Evolutionary conservation across 2,888 invertebrate genomes (phyloP), one percentile per base, ranked within the genome.

Genomic region (Hirtodrosophila cameraria): DNA sequence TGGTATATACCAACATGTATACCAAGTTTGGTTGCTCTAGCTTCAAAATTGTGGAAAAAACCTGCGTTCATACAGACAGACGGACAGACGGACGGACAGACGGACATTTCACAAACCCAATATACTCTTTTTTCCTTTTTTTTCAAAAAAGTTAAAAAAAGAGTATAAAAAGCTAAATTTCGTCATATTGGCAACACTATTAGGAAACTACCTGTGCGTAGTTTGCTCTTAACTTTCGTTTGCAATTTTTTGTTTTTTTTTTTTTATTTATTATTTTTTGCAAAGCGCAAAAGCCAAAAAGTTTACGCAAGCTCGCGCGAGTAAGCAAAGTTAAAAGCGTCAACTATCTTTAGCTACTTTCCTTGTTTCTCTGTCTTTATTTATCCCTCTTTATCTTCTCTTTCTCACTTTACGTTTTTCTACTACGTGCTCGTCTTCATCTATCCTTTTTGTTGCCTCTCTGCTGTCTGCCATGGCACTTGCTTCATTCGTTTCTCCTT

Each of bases 261-360:
- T 42, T 18, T 39, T 23, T 25, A 12, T 43, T 49, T 27, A 50
- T 25, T 28, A 11, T 43, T 43, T 30, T 49, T 49, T 20, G 59
- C 43, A 41, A 60, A 70, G 77, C 48, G 48, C 67, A 67, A 61
- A 71, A 63, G 80, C 65, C 67, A 80, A 80, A 70, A 68, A 65
- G 61, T 73, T 78, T 62, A 73, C 58, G 62, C 62, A 65, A 64
- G 75, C 72, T 63, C 63, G 72, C 72, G 35, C 33, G 62, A 63
- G 69, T 78, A 63, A 65, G 63, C 63, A 65, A 77, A 67, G 58
- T 54, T 45, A 53, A 58, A 69, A 54, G 45, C 43, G 16, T 53
- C 60, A 58, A 55, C 41, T 48, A 54, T 42, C 38, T 43, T 53
- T 45, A 54, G 4, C 39, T 36, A 59, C 16, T 28, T 45, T 25